Evolutionary conservation across 37 sponge, comb jelly and placozoan species (phyloP), one percentile per base, ranked within the genome.

Genomic region (Spongia lamella): DNA sequence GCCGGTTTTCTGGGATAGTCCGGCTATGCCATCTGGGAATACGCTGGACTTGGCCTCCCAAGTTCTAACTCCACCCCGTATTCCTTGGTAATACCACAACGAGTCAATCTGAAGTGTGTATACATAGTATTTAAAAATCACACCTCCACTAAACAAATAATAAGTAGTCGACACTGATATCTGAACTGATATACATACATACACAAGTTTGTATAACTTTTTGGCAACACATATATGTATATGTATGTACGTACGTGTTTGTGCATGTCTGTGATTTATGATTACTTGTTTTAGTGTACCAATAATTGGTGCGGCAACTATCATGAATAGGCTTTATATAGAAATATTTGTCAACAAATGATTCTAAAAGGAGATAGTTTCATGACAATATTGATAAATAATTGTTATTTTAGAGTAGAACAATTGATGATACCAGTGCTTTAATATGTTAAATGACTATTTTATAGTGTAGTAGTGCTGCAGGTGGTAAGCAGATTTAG

Each of bases 21-120:
- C 24, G 16, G 63, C 66, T 16, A 83, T 68, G 17, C 77, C 84
- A 61, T 76, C 37, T 3, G 84, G 84, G 39, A 83, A 83, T 6
- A 83, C 50, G n/a, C 53, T 43, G 11, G 77, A 61, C 78, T 66
- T 76, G 34, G 84, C 77, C 30, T 68, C 67, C 84, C 84, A 83
- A 70, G 64, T 76, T 70, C 66, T 83, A 35, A 83, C 84, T 2
- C 77, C 84, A 69, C 67, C 59, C 22, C 22, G 55, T 0, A 49
- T n/a, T 5, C 77, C 84, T 37, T 83, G 76, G 70, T 63, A 83
- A 70, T 83, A 83, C 84, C 79, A 78, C 79, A 67, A 78, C 24
- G 79, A 78, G 38, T 78, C 79, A 20, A 78, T 53, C 82, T 91
- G 75, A 7, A 47, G 7, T n/a, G n/a, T n/a, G n/a, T 27, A 60